Percentiles rank a stretch among this genome's conserved stretches.
These are phyloP conservation scores for Glaucidium brasilianum DNA, from an alignment of 2,113 vertebrate genomes.

Conservation along the genomic window DNA sequence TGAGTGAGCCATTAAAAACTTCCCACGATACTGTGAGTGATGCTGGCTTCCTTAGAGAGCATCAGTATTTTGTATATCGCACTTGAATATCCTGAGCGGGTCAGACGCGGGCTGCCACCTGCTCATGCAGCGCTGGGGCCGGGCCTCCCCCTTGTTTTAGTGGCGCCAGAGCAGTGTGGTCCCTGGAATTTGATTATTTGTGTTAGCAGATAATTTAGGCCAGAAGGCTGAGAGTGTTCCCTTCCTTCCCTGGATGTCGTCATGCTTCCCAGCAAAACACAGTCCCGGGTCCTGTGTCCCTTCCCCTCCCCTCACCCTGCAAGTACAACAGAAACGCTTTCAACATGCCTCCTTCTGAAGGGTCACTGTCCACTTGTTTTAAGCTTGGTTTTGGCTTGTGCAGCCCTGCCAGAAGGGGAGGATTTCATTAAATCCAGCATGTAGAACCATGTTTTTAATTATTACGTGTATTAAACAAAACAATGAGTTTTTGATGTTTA, in stretches of 20 bases:
- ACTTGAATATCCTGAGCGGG: constrained; percentile 4
- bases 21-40: constrained; percentile 61
- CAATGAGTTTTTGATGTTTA: not conserved
- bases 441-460: not conserved
- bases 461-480: not conserved
- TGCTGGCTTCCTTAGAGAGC: constrained; percentile 53
- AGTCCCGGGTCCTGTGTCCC: not conserved
- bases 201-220: constrained; percentile 79
- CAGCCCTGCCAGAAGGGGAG: not conserved
- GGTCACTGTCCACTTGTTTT: not conserved
- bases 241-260: constrained; percentile 59
- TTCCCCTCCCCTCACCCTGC: not conserved
- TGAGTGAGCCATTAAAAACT: constrained; percentile 67
- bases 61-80: not conserved
- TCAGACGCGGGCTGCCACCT: constrained; percentile 60
- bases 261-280: constrained; percentile 62
- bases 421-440: not conserved
- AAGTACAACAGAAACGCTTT: not conserved
- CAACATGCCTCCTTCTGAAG: not conserved
- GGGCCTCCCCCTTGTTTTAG: not conserved
- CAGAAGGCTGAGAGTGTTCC: constrained; percentile 68
- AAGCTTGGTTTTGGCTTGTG: not conserved
- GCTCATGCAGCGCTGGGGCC: not conserved
- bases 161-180: constrained; percentile 67
- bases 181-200: constrained; percentile 76